Evolutionary conservation across 2,113 vertebrate genomes (phyloP).

Genomic region (Oplegnathus fasciatus): DNA sequence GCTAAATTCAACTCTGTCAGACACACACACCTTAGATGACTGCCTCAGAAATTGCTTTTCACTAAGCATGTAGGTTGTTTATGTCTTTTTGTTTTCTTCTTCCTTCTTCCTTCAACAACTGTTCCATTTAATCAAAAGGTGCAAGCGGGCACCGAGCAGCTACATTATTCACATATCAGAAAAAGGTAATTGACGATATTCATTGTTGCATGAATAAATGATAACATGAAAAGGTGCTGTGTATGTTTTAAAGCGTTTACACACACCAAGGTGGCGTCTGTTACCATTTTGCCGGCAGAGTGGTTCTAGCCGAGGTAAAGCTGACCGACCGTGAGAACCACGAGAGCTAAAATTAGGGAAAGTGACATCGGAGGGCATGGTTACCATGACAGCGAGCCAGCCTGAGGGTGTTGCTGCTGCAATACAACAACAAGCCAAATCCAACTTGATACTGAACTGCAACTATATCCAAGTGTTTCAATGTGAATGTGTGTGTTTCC

Average conservation of each 20-base stretch:
- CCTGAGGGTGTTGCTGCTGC: conserved; percentile 53
- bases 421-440: conserved; percentile 53
- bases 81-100: neutral
- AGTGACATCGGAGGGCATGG: conserved; percentile 70
- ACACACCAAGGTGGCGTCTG: neutral
- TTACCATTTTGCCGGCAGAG: conserved; percentile 29
- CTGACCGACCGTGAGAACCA: conserved; percentile 59
- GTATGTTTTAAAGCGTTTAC: conserved; percentile 4
- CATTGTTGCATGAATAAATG: conserved; percentile 55
- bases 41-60: conserved; percentile 27
- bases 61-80: conserved; percentile 22
- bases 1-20: conserved; percentile 23
- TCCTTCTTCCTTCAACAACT: conserved; percentile 28
- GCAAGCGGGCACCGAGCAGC: neutral
- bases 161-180: conserved; percentile 56
- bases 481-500: neutral
- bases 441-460: conserved; percentile 42
- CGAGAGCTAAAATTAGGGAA: conserved; percentile 76
- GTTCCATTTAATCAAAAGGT: conserved; percentile 29
- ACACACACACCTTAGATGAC: conserved; percentile 1
- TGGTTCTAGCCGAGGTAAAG: conserved; percentile 37
- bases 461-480: conserved; percentile 41
- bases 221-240: conserved; percentile 43
- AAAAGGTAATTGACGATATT: conserved; percentile 39
- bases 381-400: conserved; percentile 77